Base-by-base conservation (phyloP, 2,888 invertebrate species). In the Andrena haemorrhoa region DNA sequence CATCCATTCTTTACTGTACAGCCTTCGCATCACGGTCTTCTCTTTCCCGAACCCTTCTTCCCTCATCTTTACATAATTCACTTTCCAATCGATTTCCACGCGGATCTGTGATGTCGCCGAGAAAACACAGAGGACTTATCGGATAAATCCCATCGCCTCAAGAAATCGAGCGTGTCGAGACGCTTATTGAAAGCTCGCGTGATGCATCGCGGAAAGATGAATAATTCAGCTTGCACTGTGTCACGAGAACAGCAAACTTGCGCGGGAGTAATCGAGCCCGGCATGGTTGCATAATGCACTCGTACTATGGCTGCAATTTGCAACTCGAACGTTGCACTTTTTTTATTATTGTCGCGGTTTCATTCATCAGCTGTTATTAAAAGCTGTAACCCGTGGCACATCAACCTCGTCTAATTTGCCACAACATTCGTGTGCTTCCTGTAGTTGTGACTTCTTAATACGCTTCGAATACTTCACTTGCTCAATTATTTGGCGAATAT, bases 61-160 rank as follows among this genome's bases (percentile, higher is more conserved):
- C 26, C 69, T 76, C 68, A 73, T 76, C 68, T 80, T 82, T 80
- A n/a, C n/a, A n/a, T n/a, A 72, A 82, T 82, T 72, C 80, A 82
- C 70, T 58, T 60, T 26, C 66, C 41, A 31, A 68, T 47, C 16
- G 16, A 35, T n/a, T 26, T 53, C n/a, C 23, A 31, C 4, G 12
- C 60, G 51, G 41, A 47, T 58, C 47, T n/a, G 20, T 26, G 26
- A 16, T 4, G 29, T 4, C 41, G 29, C 5, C 16, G 26, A 49
- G 60, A 47, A 16, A 23, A 23, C 26, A 23, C 3, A 35, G 23
- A 16, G 12, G 12, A 31, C 49, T 53, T 33, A 76, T 65, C 65
- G 23, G 26, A 56, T 20, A 16, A 47, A 20, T 23, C 29, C 56
- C 29, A 49, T 47, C 31, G 5, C 23, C 16, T 6, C 6, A 20